A percentile compares a stretch with the other conserved stretches of the same genome.
Evolutionary conservation across 1,140 invertebrate genomes (phyloP).

Genomic region (Leucophenga varia): DNA sequence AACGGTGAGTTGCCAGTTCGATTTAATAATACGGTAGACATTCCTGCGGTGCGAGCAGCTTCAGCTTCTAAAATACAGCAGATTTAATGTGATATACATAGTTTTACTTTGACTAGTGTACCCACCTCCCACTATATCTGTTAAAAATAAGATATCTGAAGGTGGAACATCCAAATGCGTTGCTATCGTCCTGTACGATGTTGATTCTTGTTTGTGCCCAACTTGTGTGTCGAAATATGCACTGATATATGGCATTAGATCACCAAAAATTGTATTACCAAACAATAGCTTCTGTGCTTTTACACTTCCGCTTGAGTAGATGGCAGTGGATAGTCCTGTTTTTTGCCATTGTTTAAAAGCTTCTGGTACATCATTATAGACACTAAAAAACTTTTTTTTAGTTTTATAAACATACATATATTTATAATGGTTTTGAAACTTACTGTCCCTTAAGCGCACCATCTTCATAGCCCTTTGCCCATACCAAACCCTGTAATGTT

Average conservation of each 20-base stretch:
- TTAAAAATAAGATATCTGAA: constrained; percentile 78
- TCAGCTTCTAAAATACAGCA: constrained; percentile 67
- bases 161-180: constrained; percentile 65
- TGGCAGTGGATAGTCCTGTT: constrained; percentile 70
- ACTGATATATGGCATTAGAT: constrained; percentile 73
- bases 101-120: constrained; percentile 10
- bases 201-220: constrained; percentile 73
- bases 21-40: constrained; percentile 67
- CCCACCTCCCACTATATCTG: constrained; percentile 79
- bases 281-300: constrained; percentile 90
- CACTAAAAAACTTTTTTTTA: too few relatives aligned
- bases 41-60: constrained; percentile 74
- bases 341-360: constrained; percentile 71
- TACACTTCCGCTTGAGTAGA: constrained; percentile 91
- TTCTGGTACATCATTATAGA: constrained; percentile 81
- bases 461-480: constrained; percentile 78
- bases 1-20: constrained; percentile 73
- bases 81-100: not conserved
- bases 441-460: constrained; percentile 84
- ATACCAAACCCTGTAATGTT: constrained; percentile 85
- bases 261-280: constrained; percentile 71
- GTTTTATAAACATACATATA: constrained; percentile 19
- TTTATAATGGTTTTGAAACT: constrained; percentile 59
- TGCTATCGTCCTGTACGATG: constrained; percentile 76
- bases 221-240: constrained; percentile 86